Evolutionary conservation across 2,113 vertebrate genomes (phyloP), one percentile per base, ranked within the genome.

Genomic region (Alectura lathami): DNA sequence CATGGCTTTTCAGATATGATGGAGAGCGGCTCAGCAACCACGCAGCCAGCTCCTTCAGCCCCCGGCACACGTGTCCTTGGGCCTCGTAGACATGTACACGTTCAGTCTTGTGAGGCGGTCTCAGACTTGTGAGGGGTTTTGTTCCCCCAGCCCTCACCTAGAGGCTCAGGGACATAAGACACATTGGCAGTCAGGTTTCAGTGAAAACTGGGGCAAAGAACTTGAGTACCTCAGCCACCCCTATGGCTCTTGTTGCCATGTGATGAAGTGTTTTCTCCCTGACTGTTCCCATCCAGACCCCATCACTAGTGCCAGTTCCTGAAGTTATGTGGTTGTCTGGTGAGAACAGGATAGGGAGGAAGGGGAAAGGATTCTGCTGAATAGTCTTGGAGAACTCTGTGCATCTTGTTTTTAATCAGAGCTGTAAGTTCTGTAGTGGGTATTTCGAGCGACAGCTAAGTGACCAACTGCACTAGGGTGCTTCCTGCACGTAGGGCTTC

Each of bases 361-460:
- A 68, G 29, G 82, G n/a, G 15, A 73, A 43, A 26, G 2, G 50
- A 70, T 53, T 12, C 79, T 56, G 11, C n/a, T n/a, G n/a, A n/a
- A n/a, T n/a, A n/a, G 27, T 30, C 18, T 34, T 83, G 60, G 64
- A 83, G 30, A 34, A 66, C 22, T n/a, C 48, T 5, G 6, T 50
- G 38, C 38, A 14, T 53, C 67, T 34, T 34, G 38, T 4, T 36
- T 64, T 63, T 72, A 43, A 18, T 51, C 56, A 51, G 51, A 72
- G 56, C 73, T 87, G 66, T n/a, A 21, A 16, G 48, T 84, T 13
- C 6, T 87, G 48, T 50, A 73, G 48, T 27, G 32, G 0, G 0
- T 56, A 4, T 57, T 53, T 68, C 0, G 3, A 42, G 51, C 13
- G 0, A 5, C 13, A 91, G 29, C n/a, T 30, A 6, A 27, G 14